Evolutionary conservation across 2,797 vertebrate genomes (phyloP), one percentile per base, ranked within the genome.

Genomic region (Masticophis lateralis): DNA sequence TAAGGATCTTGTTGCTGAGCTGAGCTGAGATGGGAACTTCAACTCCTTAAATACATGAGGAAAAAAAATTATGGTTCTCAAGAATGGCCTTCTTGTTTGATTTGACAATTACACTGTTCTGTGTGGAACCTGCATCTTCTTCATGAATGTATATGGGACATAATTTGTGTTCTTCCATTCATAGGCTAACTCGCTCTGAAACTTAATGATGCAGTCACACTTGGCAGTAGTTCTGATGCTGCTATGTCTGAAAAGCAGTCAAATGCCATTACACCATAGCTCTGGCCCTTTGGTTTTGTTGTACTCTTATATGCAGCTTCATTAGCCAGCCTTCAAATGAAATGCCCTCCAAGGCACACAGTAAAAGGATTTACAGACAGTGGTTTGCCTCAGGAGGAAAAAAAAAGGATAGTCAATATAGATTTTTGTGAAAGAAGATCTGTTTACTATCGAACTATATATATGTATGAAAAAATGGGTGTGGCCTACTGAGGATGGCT

Each of bases 151-250:
- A 92, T 93, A 89, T 32, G 90, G 94, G 94, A 96, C 94, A 91
- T 95, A 93, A 96, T 95, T 91, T 95, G 95, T 95, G 92, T 93
- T 94, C 95, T 96, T 96, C 93, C 95, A 95, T 94, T 96, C 97
- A 96, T 87, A 94, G 95, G 93, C 94, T 94, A 95, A 97, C 97
- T 96, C 91, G 92, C 91, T 95, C 96, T 92, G 94, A 96, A 97
- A 97, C 95, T 95, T 97, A 98, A 98, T 93, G 96, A 97, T 96
- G 95, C 93, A 94, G 97, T 95, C 96, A 96, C 95, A 94, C 95
- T 97, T 96, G 97, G 97, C 97, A 97, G 96, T 96, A 95, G 95
- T 91, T 94, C 94, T 93, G 95, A 95, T 90, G 57, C 95, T 96
- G 93, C 22, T 25, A 2, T 53, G 90, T 94, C 96, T 97, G 96